Base-by-base conservation (phyloP, 2,888 invertebrate genomes). In the Odontothrips loti region DNA sequence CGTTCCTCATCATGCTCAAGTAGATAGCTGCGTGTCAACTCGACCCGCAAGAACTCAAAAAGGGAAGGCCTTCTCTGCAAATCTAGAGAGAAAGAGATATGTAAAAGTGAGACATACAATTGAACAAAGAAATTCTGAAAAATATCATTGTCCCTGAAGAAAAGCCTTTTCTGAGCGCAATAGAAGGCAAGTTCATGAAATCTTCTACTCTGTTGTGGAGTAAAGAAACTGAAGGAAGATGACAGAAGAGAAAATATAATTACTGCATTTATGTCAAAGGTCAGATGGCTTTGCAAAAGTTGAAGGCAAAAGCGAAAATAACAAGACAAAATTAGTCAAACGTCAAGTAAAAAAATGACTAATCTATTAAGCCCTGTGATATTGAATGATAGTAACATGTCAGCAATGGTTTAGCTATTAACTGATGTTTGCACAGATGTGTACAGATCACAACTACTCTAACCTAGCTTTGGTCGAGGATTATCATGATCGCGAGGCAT, bases 1-100 rank as follows among this genome's bases (percentile, higher is more conserved):
- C 97, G 92, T 86, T 96, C 96, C 87, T 98, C 97, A 86, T 99
- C 98, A 87, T 98, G 94, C 88, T 99, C 97, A 82, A 98, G 88
- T 83, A 95, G 91, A 89, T 99, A 99, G 23, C 97, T 97, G 85
- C 98, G 90, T 10, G 96, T 96, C 85, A 98, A 89, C 88, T 98
- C 98, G 80, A 95, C 92, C 85, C 92, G 91, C 82, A 97, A 88
- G 88, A 96, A 97, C 80, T 89, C 86, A 80, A 86, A 84, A 58
- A 89, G 84, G 0, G 89, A 88, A 47, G 85, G 84, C 20, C 82
- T 82, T 81, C 47, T 80, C 79, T 47, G 81, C 6, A 80, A 48
- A 79, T 82, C 47, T 79, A 48, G 63, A 68, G 34, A 82, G 51
- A 43, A 17, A 51, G 43, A 47, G 81, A 79, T 29, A 27, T 79